Conservation (phyloP, 1,140 invertebrate genomes). For the Drosophila parabipectinata region DNA sequence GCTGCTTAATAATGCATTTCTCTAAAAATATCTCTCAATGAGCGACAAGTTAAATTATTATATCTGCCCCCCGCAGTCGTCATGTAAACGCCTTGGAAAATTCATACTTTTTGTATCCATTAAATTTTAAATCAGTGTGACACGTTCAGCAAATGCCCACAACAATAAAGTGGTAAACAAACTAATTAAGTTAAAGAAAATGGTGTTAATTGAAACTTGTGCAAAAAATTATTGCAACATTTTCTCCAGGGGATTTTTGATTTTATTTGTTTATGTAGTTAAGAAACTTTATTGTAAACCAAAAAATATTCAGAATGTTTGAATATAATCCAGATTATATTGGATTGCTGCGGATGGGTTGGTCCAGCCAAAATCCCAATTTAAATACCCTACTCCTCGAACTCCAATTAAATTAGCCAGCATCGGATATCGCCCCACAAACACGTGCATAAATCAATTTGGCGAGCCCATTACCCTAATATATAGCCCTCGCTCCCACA, state of each 20-base stretch:
- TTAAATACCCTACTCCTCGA: neutral
- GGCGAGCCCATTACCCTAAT: constrained; percentile 22
- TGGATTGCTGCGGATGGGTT: no score
- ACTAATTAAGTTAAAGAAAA: constrained; percentile 30
- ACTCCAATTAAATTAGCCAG: constrained; percentile 28
- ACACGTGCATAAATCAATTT: constrained; percentile 44
- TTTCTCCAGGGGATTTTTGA: neutral
- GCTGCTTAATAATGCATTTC: constrained; percentile 46
- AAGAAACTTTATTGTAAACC: neutral
- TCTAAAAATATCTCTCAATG: constrained; percentile 38
- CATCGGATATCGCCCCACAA: constrained; percentile 24
- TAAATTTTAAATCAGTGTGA: constrained; percentile 15
- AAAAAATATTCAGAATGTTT: no score
- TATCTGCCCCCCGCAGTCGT: constrained; percentile 15
- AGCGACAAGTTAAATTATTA: constrained; percentile 59
- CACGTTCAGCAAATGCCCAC: constrained; percentile 6
- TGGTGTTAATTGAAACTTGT: constrained; percentile 21
- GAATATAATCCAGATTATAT: no score
- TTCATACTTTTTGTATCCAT: constrained; percentile 5
- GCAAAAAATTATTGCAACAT: neutral
- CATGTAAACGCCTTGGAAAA: constrained; percentile 44
- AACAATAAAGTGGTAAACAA: constrained; percentile 45
- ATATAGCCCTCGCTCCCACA: constrained; percentile 35
- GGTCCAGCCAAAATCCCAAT: neutral
- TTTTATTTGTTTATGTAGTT: neutral